These are phyloP conservation scores for mouse (Mus musculus) DNA, from an alignment of 2,113 vertebrate species.

Conservation along the genomic window GRCm39 chr8:119889501-119890000, in stretches of 20 bases:
- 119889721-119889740: neutral
- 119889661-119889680: neutral
- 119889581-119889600: neutral
- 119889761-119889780: neutral
- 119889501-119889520: neutral
- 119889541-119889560: neutral
- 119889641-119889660: too few species aligned
- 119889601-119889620: neutral
- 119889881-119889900: neutral
- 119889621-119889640: neutral
- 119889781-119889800: neutral
- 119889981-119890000: neutral
- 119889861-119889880: neutral
- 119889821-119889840: neutral
- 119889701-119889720: neutral
- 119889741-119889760: neutral
- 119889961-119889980: neutral
- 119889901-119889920: neutral
- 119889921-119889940: too few species aligned
- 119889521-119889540: neutral
- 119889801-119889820: neutral
- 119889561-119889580: fast-evolving
- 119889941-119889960: neutral
- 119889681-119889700: neutral
- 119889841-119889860: neutral